phyloP scores from a whole-genome alignment of 1,140 invertebrate species.

The Agraylea sexmaculata region DNA sequence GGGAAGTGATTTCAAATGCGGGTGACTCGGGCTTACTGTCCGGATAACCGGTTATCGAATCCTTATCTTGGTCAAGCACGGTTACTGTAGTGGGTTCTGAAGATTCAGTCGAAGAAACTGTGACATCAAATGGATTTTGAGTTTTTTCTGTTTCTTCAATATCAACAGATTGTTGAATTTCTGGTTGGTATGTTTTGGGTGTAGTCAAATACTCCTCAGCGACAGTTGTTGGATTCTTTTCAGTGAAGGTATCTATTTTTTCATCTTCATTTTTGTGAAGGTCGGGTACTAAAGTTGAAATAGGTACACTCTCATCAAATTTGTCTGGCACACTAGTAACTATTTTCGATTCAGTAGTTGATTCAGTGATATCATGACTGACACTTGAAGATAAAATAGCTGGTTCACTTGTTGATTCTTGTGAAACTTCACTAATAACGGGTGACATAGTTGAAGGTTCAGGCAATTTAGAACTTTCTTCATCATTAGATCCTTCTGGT shows the following conservation, averaged over 20 bases:
- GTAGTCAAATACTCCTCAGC: not conserved
- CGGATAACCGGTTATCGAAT: too few species aligned
- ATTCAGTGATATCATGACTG: slow-evolving; percentile 1
- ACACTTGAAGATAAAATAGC: not conserved
- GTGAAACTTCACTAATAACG: not conserved
- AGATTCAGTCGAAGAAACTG: too few species aligned
- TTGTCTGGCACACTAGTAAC: not conserved
- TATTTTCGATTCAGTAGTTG: not conserved
- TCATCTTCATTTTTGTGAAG: not conserved
- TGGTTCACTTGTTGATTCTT: not conserved
- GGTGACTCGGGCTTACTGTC: not conserved
- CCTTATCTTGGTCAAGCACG: too few species aligned
- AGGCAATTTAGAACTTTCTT: not conserved
- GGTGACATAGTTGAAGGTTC: not conserved
- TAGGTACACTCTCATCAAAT: not conserved
- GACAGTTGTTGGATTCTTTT: not conserved
- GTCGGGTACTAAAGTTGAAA: too few species aligned
- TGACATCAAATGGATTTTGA: slow-evolving; percentile 1
- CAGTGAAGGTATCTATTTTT: not conserved
- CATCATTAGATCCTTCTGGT: too few species aligned
- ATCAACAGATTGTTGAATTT: not conserved
- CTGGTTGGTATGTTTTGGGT: not conserved
- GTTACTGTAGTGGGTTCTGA: too few species aligned
- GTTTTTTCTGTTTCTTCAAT: not conserved
- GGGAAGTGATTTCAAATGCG: too few species aligned